Evolutionary conservation across 2,888 invertebrate genomes (phyloP).

Genomic region (Ennomos fuscantarius): DNA sequence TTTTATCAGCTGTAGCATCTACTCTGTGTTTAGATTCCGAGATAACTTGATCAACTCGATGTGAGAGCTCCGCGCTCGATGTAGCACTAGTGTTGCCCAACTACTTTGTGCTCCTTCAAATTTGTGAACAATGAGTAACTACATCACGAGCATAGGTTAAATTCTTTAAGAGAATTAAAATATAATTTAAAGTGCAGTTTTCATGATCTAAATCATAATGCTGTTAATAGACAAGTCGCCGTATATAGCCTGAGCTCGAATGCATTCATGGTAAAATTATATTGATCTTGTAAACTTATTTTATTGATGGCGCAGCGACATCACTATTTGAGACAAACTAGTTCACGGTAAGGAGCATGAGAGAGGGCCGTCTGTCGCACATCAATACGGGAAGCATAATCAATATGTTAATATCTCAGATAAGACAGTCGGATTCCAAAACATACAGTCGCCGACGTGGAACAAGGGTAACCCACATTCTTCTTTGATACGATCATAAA

Average conservation of each 20-base stretch:
- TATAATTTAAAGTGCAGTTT: constrained; percentile 46
- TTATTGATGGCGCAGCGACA: constrained; percentile 61
- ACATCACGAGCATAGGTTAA: constrained; percentile 33
- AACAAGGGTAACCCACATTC: constrained; percentile 73
- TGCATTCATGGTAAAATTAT: constrained; percentile 60
- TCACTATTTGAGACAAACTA: constrained; percentile 60
- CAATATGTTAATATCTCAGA: constrained; percentile 82
- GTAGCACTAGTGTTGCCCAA: constrained; percentile 51
- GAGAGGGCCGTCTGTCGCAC: constrained; percentile 64
- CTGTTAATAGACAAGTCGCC: constrained; percentile 49
- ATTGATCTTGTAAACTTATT: constrained; percentile 63
- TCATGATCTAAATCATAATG: constrained; percentile 60
- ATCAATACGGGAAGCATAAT: constrained; percentile 78
- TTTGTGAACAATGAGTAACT: constrained; percentile 41
- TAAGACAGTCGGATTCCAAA: constrained; percentile 75
- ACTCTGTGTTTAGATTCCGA: constrained; percentile 72
- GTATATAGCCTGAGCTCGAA: constrained; percentile 51
- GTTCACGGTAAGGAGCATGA: constrained; percentile 50
- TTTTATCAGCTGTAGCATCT: constrained; percentile 73
- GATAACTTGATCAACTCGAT: constrained; percentile 77
- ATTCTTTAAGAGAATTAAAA: constrained; percentile 44
- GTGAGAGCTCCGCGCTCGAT: constrained; percentile 49
- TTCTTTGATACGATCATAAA: constrained; percentile 70
- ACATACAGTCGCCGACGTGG: constrained; percentile 69
- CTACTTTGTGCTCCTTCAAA: constrained; percentile 47